Evolutionary conservation across 2,888 invertebrate species (phyloP), one percentile per base, ranked within the genome.

Genomic region (Dermolepida albohirtum): DNA sequence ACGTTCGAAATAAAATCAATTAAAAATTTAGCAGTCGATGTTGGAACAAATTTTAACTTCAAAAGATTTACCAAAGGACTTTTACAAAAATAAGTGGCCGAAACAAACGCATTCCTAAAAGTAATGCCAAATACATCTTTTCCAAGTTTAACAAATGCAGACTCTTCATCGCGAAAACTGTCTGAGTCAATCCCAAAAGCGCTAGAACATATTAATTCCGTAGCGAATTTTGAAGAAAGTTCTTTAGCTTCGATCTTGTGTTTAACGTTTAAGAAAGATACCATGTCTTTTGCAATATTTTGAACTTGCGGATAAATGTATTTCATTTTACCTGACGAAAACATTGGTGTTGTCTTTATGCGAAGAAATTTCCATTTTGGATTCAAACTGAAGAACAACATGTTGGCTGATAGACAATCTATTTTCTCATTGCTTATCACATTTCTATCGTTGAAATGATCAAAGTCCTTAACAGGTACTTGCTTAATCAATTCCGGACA

Each of bases 271-370:
- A 54, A 5, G 41, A 65, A 29, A 10, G 66, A 12, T 43, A 72
- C 41, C 55, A 71, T 6, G 64, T 70, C 22, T 64, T 59, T 69
- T 0, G 81, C 80, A 27, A 81, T 83, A 43, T 83, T 81, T 34
- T 79, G 72, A 76, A 86, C 83, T 39, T 85, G 77, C 0, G 81
- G 81, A 34, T 85, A 82, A 86, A 87, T 87, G 44, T 76, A 78
- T 74, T 84, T 87, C 65, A 89, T 78, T 76, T 87, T 88, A 29
- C 85, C 86, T 1, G 85, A 82, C 0, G 87, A 85, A 74, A 88
- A 85, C 0, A 85, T 84, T 0, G 87, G 87, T 0, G 86, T 84
- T 27, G 88, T 77, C 70, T 86, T 86, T 0, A 82, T 74, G 22
- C 89, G 80, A 12, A 86, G 74, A 34, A 78, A 79, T 73, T 84